These are phyloP conservation scores for Macrotis lagotis DNA, from an alignment of 2,113 vertebrate species.

Conservation along the genomic window DNA sequence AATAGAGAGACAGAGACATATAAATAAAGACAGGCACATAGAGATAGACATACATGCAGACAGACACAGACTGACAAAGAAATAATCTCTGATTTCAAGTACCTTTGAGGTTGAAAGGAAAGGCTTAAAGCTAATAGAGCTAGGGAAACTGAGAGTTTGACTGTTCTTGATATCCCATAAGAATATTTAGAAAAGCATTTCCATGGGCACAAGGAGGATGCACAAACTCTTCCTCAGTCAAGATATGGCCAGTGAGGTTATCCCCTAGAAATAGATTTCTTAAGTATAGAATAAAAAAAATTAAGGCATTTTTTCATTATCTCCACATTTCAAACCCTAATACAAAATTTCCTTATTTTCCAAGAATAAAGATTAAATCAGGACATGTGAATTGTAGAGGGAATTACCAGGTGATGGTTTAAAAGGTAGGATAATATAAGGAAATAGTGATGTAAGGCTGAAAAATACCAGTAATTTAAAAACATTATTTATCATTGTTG, in stretches of 20 bases:
- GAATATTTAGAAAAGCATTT: background rate
- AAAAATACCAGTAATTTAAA: background rate
- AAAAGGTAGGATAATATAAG: background rate
- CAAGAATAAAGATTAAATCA: background rate
- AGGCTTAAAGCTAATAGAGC: too few relatives aligned
- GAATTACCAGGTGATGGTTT: background rate
- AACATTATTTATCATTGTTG: background rate
- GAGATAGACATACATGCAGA: too few relatives aligned
- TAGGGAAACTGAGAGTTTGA: background rate
- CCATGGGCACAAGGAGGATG: background rate
- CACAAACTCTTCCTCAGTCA: conserved; percentile 52
- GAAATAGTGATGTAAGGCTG: background rate
- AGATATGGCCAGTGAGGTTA: conserved; percentile 33
- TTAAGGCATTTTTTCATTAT: background rate
- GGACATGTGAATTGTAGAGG: background rate
- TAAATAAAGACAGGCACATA: too few relatives aligned
- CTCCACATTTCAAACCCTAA: background rate
- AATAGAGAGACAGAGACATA: too few relatives aligned
- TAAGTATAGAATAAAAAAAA: conserved; percentile 6
- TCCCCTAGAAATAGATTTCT: background rate
- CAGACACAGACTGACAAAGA: too few relatives aligned
- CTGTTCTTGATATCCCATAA: background rate
- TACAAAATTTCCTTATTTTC: background rate
- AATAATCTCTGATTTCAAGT: background rate
- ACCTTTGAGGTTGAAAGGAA: background rate